Evolutionary conservation across 2,797 vertebrate genomes (phyloP).

Genomic region (Scyliorhinus canicula): DNA sequence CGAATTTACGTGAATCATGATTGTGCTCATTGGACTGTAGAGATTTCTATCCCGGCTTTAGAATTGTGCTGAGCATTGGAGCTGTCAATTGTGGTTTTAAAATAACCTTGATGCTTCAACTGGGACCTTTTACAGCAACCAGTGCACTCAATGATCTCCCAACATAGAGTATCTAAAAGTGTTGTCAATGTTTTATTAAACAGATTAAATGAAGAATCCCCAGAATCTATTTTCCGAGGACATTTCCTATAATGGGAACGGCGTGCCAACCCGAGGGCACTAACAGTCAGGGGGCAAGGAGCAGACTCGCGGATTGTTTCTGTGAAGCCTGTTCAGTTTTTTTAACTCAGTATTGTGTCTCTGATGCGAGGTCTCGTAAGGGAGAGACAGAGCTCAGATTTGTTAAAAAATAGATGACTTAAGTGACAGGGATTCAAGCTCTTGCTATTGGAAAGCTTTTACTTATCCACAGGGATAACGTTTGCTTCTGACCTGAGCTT

Average conservation of each 20-base stretch:
- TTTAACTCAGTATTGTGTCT: not conserved
- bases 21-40: not conserved
- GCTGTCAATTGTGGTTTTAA: not conserved
- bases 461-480: not conserved
- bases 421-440: not conserved
- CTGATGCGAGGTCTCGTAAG: not conserved
- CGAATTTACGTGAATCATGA: not conserved
- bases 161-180: not conserved
- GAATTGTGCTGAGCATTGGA: not conserved
- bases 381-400: not conserved
- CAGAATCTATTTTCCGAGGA: not conserved
- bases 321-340: not conserved
- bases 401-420: slow-evolving; percentile 9
- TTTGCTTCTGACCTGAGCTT: not conserved
- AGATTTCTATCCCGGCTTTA: not conserved
- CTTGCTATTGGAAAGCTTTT: not conserved
- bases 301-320: too few species aligned
- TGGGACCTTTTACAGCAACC: not conserved
- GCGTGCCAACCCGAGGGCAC: not conserved
- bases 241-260: not conserved
- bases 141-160: not conserved
- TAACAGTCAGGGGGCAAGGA: not conserved
- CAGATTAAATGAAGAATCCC: not conserved
- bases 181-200: not conserved
- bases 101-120: not conserved